A percentile compares a stretch with the other conserved stretches of the same genome.
Conservation (phyloP, 2,797 vertebrate species). For the Enoplosus armatus region DNA sequence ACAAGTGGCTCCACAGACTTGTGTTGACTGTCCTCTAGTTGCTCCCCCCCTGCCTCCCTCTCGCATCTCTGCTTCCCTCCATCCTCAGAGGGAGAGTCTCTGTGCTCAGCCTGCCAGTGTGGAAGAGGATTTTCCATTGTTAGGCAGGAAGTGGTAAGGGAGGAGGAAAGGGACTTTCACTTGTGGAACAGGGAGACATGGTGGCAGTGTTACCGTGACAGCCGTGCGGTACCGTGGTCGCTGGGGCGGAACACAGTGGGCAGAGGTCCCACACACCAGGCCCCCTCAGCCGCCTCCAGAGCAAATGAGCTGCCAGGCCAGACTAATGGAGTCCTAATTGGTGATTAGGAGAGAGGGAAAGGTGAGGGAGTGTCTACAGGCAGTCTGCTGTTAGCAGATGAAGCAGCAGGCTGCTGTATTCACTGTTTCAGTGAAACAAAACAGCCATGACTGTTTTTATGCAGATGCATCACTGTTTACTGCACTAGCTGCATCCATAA, state of each 20-base stretch:
- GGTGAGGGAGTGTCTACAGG: conserved; percentile 91
- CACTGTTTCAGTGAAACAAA: conserved; percentile 53
- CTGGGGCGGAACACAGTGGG: conserved; percentile 88
- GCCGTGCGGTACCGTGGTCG: conserved; percentile 80
- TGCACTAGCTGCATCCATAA: conserved; percentile 27
- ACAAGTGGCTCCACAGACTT: conserved; percentile 90
- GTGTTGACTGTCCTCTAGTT: conserved; percentile 64
- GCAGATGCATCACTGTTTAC: conserved; percentile 57
- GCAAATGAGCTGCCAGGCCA: conserved; percentile 96
- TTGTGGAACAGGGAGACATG: conserved; percentile 61
- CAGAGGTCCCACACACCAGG: conserved; percentile 90
- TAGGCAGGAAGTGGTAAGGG: conserved; percentile 72
- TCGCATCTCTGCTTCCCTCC: conserved; percentile 86
- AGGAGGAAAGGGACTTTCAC: conserved; percentile 61
- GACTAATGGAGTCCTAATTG: conserved; percentile 99
- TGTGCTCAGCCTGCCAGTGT: conserved; percentile 79
- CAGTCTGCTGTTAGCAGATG: conserved; percentile 77
- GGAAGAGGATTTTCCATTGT: conserved; percentile 89
- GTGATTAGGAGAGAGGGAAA: conserved; percentile 93
- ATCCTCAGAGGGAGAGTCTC: conserved; percentile 75
- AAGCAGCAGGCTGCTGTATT: conserved; percentile 68
- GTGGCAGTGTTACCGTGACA: conserved; percentile 85
- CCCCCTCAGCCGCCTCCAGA: conserved; percentile 88
- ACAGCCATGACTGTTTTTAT: conserved; percentile 55
- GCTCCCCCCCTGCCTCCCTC: conserved; percentile 85